Conservation (phyloP, 2,113 vertebrate species). For the Myxocyprinus asiaticus region DNA sequence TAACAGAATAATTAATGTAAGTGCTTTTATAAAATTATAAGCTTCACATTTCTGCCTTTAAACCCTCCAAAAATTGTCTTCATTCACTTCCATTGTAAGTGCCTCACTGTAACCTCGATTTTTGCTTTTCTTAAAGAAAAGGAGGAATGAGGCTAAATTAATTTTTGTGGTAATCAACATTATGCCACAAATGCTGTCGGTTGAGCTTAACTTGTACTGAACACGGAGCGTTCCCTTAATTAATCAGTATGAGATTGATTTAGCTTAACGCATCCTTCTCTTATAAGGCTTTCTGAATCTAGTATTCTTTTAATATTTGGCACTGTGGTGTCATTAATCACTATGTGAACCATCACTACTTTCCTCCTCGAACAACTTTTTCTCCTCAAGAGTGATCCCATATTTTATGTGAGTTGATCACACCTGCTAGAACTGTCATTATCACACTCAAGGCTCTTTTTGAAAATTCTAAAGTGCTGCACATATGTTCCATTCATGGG, state of each 20-base stretch:
- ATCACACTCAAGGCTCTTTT: conserved; percentile 25
- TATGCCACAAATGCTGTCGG: too few species aligned
- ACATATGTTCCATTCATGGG: conserved; percentile 18
- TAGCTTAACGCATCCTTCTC: background rate
- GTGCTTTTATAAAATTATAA: too few species aligned
- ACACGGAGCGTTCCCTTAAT: too few species aligned
- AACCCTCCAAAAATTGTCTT: too few species aligned
- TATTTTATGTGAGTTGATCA: conserved; percentile 13
- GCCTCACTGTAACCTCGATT: too few species aligned
- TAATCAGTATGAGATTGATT: background rate
- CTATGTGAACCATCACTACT: background rate
- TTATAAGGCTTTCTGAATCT: background rate
- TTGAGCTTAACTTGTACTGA: too few species aligned
- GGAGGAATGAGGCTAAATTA: too few species aligned
- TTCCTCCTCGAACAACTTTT: background rate
- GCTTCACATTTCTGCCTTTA: too few species aligned
- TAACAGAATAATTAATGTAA: too few species aligned
- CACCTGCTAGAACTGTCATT: background rate
- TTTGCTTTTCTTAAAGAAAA: too few species aligned
- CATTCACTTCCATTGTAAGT: too few species aligned
- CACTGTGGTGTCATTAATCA: conserved; percentile 22
- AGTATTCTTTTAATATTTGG: background rate
- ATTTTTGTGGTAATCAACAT: too few species aligned
- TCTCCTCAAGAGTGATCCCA: background rate
- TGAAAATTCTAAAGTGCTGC: conserved; percentile 12